Evolutionary conservation across 2,797 vertebrate genomes (phyloP), one percentile per base, ranked within the genome.

Genomic region (Pampus argenteus): DNA sequence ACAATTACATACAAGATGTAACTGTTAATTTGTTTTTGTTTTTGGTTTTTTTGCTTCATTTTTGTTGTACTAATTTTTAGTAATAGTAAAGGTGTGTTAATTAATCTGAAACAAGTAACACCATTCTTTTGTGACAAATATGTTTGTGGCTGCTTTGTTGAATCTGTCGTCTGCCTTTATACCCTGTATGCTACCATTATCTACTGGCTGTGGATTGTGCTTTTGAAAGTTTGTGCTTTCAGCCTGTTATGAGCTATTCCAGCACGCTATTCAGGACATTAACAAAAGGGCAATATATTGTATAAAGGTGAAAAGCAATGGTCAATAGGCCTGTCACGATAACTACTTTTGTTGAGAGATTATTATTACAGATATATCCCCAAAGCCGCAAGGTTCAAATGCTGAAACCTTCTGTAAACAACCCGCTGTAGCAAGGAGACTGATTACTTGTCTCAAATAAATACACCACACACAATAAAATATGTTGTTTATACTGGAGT

Each of bases 241-340:
- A 71, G 56, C 66, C 44, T 54, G 58, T 78, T 51, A 36, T 29
- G 54, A 49, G 18, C 54, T 62, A 49, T 60, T 80, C 59, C 52
- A 34, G 48, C 44, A 60, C 34, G 57, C 64, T 44, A 20, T 67
- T 65, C 2, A 17, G 63, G 44, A 34, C 20, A 7, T n/a, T 45
- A 67, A 66, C 45, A 76, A 73, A 54, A 36, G 25, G 34, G 23
- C 54, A 40, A 7, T 38, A n/a, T 54, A 22, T 47, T 42, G 15
- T 50, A 34, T 40, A 66, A 70, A 77, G 48, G 56, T 54, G 63
- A 62, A 64, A 67, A 29, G 62, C 50, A 22, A 26, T 0, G 11
- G 42, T 72, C 13, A 6, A 66, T 60, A n/a, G n/a, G n/a, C n/a
- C n/a, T n/a, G n/a, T n/a, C n/a, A n/a, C n/a, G n/a, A n/a, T n/a